These are phyloP conservation scores for Frankliniella intonsa DNA, from an alignment of 2,888 invertebrate species.

Conservation along the genomic window DNA sequence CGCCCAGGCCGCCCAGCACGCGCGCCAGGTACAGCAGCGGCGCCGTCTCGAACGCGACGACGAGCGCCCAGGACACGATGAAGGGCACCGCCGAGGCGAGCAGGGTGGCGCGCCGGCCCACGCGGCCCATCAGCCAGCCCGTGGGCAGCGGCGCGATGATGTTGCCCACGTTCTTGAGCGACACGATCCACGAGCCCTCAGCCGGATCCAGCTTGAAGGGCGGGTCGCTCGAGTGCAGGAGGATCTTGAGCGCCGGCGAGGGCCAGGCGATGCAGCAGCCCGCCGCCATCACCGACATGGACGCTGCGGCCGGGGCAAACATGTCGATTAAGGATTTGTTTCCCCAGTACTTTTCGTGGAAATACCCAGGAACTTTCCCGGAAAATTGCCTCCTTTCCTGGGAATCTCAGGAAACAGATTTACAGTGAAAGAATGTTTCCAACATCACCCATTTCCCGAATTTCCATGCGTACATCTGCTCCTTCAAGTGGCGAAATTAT, in stretches of 20 bases:
- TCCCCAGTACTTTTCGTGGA: too few species aligned
- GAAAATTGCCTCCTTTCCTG: too few species aligned
- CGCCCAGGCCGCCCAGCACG: conserved; percentile 37
- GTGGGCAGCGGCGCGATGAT: conserved; percentile 39
- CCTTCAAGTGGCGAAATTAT: too few species aligned
- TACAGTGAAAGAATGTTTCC: too few species aligned
- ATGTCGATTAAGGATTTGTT: too few species aligned
- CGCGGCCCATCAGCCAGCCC: conserved; percentile 37
- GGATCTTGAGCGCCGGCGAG: conserved; percentile 37
- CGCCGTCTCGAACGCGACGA: conserved; percentile 36
- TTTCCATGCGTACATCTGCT: too few species aligned
- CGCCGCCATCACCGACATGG: conserved; percentile 37
- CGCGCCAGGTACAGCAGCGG: conserved; percentile 36
- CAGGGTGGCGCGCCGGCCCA: conserved; percentile 38
- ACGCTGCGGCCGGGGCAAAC: conserved; percentile 32
- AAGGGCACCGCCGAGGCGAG: conserved; percentile 37
- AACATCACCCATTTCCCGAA: too few species aligned
- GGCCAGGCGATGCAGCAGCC: conserved; percentile 40
- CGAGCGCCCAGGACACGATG: conserved; percentile 37
- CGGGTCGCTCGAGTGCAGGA: conserved; percentile 35
- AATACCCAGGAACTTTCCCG: too few species aligned
- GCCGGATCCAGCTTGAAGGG: conserved; percentile 34
- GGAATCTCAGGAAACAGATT: too few species aligned
- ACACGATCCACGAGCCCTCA: conserved; percentile 39
- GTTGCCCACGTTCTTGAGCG: conserved; percentile 41